These are phyloP conservation scores for Megalops atlanticus DNA, from an alignment of 2,113 vertebrate species.

Conservation along the genomic window DNA sequence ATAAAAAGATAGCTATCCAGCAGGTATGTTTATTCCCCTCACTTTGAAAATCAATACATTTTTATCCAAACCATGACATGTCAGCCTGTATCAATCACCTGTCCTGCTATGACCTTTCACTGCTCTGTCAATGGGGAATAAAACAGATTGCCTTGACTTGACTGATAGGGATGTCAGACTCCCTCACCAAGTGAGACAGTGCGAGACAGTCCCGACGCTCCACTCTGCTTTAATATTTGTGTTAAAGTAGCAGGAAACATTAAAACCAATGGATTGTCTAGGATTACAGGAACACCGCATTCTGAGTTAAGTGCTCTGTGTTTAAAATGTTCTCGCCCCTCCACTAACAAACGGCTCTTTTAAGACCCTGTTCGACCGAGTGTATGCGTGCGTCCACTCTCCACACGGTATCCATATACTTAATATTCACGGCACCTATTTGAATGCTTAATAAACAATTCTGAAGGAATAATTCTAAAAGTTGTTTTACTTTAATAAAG, in stretches of 20 bases:
- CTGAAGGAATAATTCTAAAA: too few species aligned
- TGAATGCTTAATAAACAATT: too few species aligned
- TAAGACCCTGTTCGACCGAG: too few species aligned
- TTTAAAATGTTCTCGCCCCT: not conserved
- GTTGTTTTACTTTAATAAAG: too few species aligned
- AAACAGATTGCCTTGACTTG: not conserved
- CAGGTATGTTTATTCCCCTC: not conserved
- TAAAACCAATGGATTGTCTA: not conserved
- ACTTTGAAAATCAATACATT: not conserved
- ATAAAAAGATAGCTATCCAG: not conserved
- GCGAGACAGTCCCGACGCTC: not conserved
- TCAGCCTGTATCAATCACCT: not conserved
- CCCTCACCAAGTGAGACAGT: not conserved
- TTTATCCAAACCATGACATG: not conserved
- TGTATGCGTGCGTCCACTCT: too few species aligned
- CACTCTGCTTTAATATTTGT: not conserved
- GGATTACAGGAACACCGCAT: not conserved
- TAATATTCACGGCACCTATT: too few species aligned
- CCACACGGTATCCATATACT: too few species aligned
- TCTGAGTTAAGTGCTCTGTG: not conserved
- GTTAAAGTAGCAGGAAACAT: not conserved
- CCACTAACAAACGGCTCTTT: not conserved
- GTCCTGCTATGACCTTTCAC: not conserved
- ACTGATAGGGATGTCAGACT: not conserved
- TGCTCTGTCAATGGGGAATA: not conserved